Evolutionary conservation across 1,140 invertebrate genomes (phyloP).

Genomic region (Eupristina koningsbergeri): DNA sequence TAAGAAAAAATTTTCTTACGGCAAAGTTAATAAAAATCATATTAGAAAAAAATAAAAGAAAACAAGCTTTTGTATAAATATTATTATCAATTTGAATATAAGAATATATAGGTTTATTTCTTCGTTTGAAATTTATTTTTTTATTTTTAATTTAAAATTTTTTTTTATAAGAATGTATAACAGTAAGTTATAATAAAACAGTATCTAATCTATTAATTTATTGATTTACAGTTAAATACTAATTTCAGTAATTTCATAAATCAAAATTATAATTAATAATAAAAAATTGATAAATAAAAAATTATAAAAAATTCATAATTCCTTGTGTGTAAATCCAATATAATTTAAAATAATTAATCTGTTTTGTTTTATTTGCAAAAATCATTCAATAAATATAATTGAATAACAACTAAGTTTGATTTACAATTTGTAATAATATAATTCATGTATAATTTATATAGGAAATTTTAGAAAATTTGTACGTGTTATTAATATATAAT

Average conservation of each 20-base stretch:
- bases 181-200: too few relatives aligned
- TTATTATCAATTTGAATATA: neutral
- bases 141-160: constrained; percentile 2
- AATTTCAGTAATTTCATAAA: too few relatives aligned
- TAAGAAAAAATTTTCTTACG: too few relatives aligned
- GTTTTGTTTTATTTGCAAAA: neutral
- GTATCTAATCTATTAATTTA: neutral
- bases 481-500: too few relatives aligned
- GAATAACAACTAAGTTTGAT: too few relatives aligned
- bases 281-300: too few relatives aligned
- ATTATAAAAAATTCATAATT: too few relatives aligned
- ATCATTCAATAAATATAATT: neutral
- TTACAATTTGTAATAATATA: too few relatives aligned
- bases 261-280: too few relatives aligned
- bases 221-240: neutral
- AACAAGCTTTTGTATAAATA: too few relatives aligned
- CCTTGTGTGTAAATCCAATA: neutral
- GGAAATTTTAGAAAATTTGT: too few relatives aligned
- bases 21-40: neutral
- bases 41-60: constrained; percentile 4
- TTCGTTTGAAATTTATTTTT: neutral
- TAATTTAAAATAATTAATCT: neutral
- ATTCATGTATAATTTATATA: too few relatives aligned
- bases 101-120: neutral
- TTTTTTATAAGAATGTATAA: neutral